These are phyloP conservation scores for Neopelma chrysocephalum DNA, from an alignment of 2,797 vertebrate genomes.

Conservation along the genomic window DNA sequence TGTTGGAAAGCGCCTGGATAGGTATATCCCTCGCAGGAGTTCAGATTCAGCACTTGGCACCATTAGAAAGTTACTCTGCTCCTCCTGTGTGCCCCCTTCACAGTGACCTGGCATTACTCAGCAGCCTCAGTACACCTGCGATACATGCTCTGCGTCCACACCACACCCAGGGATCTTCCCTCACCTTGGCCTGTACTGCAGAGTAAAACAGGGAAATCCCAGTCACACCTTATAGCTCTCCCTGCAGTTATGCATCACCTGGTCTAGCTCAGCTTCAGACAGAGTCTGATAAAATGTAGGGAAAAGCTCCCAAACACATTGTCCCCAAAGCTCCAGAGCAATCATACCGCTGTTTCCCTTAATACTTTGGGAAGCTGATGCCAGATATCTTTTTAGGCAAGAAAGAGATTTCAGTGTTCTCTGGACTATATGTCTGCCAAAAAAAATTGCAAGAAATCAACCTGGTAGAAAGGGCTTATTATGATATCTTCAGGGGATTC, in stretches of 20 bases:
- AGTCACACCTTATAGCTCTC: background rate
- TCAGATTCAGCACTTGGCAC: background rate
- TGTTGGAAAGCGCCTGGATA: background rate
- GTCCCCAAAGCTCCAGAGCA: background rate
- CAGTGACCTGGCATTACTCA: background rate
- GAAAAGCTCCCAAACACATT: background rate
- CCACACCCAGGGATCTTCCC: background rate
- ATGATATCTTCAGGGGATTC: background rate
- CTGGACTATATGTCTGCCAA: background rate
- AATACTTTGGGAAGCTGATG: background rate
- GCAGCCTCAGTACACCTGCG: background rate
- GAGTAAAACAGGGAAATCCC: background rate
- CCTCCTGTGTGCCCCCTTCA: background rate
- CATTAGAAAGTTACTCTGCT: background rate
- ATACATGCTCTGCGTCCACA: rapidly evolving
- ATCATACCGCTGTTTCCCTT: background rate
- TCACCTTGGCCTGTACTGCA: background rate
- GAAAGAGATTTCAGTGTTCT: background rate
- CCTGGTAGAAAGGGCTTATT: background rate
- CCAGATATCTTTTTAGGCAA: background rate
- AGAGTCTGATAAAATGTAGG: background rate
- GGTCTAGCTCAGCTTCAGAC: background rate
- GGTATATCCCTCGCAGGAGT: background rate
- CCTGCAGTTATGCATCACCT: background rate
- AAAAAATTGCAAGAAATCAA: background rate